These are phyloP conservation scores for Venustoraphidia nigricollis DNA, from an alignment of 2,888 invertebrate genomes.

Conservation along the genomic window DNA sequence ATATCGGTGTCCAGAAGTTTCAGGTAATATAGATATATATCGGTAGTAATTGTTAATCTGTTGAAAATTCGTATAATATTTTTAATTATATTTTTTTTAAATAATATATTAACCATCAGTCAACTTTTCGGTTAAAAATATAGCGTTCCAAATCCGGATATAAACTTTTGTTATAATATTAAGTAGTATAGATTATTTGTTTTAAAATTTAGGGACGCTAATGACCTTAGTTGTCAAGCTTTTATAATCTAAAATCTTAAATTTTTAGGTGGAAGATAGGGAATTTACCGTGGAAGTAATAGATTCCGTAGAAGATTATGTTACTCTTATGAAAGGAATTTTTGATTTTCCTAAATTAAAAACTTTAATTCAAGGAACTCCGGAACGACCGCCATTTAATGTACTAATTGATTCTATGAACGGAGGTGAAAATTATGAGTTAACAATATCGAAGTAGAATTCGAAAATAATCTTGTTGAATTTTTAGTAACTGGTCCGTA, in stretches of 20 bases:
- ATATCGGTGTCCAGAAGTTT: slow-evolving; percentile 50
- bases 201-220: neutral
- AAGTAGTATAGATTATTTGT: slow-evolving; percentile 3
- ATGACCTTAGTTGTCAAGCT: neutral
- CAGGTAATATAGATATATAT: slow-evolving; percentile 30
- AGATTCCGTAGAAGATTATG: slow-evolving; percentile 81
- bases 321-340: slow-evolving; percentile 83
- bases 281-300: slow-evolving; percentile 75
- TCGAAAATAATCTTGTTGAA: slow-evolving; percentile 2
- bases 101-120: no score
- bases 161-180: no score
- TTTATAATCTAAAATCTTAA: neutral
- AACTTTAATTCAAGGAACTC: slow-evolving; percentile 51
- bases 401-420: slow-evolving; percentile 88
- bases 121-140: no score
- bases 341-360: slow-evolving; percentile 83
- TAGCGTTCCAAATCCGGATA: no score
- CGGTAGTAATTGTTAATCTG: no score
- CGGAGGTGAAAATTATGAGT: slow-evolving; percentile 48
- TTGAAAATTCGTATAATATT: no score
- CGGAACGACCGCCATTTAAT: slow-evolving; percentile 53
- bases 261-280: slow-evolving; percentile 47
- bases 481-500: slow-evolving; percentile 88
- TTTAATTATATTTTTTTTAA: no score
- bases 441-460: no score